Conservation (phyloP, 1,140 invertebrate genomes). For the Gryon sp. region DNA sequence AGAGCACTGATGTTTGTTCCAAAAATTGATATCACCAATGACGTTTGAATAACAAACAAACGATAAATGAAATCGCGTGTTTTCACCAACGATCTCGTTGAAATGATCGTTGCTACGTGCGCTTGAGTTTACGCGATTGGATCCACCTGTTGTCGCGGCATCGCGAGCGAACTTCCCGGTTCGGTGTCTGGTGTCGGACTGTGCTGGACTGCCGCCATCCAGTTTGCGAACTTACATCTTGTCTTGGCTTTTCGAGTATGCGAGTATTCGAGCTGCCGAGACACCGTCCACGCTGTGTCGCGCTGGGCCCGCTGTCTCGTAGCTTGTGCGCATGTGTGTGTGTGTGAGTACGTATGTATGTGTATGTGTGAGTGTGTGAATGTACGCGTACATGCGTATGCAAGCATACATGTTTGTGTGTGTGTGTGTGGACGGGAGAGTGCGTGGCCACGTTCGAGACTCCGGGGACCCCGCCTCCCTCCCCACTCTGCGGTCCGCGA, state of each 20-base stretch:
- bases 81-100: no score
- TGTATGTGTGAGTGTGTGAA: slow-evolving; percentile 43
- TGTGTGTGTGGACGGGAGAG: slow-evolving; percentile 58
- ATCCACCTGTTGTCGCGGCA: slow-evolving; percentile 62
- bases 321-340: slow-evolving; percentile 44
- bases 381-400: slow-evolving; percentile 46
- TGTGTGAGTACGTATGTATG: slow-evolving; percentile 61
- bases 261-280: slow-evolving; percentile 23
- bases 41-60: no score
- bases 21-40: no score
- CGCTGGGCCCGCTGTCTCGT: no score
- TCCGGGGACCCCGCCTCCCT: slow-evolving; percentile 71
- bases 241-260: slow-evolving; percentile 67
- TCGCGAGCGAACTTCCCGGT: slow-evolving; percentile 74
- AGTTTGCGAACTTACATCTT: slow-evolving; percentile 79
- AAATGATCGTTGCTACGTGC: neutral
- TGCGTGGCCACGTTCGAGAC: slow-evolving; percentile 62
- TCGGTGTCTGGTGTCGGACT: slow-evolving; percentile 79
- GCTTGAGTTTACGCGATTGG: neutral
- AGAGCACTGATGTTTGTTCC: no score
- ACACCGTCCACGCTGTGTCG: slow-evolving; percentile 41
- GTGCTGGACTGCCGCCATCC: slow-evolving; percentile 78
- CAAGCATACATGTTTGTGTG: slow-evolving; percentile 55
- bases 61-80: no score
- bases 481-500: slow-evolving; percentile 63